These are phyloP conservation scores for Catharus ustulatus DNA, from an alignment of 2,797 vertebrate genomes.

Conservation along the genomic window DNA sequence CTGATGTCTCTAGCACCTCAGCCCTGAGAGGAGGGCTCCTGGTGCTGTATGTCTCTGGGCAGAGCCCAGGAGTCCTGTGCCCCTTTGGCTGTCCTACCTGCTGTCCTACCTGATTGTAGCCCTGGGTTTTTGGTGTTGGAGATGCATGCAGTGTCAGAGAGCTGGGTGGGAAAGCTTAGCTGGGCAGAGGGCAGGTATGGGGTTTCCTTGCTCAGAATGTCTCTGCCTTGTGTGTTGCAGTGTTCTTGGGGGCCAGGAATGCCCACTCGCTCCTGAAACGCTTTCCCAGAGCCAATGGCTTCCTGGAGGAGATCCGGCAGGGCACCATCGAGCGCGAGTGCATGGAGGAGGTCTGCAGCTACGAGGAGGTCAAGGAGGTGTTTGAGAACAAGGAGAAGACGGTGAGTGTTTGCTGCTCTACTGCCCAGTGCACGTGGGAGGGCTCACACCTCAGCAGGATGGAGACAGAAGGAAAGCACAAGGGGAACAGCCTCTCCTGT, in stretches of 20 bases:
- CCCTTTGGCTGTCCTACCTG: background rate
- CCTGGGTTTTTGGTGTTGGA: background rate
- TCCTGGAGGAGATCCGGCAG: slow-evolving; percentile 86
- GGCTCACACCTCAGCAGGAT: background rate
- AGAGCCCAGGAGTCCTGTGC: background rate
- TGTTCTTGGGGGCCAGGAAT: slow-evolving; percentile 83
- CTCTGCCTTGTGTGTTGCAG: slow-evolving; percentile 69
- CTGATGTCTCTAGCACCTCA: background rate
- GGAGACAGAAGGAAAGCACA: background rate
- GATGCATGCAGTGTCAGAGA: background rate
- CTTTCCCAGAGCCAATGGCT: slow-evolving; percentile 84
- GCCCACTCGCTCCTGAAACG: slow-evolving; percentile 85
- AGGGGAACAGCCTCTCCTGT: background rate
- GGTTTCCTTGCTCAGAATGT: background rate
- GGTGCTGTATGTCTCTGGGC: background rate
- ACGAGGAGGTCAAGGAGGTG: slow-evolving; percentile 88
- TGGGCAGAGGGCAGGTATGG: background rate
- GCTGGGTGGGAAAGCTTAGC: background rate
- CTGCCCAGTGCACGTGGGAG: background rate
- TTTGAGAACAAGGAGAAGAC: slow-evolving; percentile 89
- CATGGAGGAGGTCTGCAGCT: slow-evolving; percentile 88
- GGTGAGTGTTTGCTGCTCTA: slow-evolving; percentile 66
- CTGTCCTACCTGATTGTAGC: background rate
- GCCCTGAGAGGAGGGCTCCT: background rate
- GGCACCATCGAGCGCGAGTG: slow-evolving; percentile 89